A percentile compares a stretch with the other conserved stretches of the same genome.
These are phyloP conservation scores for Ageneiosus marmoratus DNA, from an alignment of 2,113 vertebrate species.

Conservation along the genomic window DNA sequence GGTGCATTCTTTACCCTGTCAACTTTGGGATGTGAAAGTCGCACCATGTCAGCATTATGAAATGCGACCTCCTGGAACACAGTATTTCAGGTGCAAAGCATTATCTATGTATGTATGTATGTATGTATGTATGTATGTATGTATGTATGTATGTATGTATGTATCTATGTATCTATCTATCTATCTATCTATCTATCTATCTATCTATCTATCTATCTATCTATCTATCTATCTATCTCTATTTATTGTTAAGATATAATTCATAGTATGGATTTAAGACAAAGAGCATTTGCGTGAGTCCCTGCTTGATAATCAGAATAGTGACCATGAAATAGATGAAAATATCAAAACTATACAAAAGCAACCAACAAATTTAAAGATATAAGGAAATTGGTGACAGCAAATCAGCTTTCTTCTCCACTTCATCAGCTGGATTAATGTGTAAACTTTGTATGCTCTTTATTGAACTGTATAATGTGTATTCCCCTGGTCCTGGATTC, in stretches of 20 bases:
- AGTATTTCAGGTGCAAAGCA: not conserved
- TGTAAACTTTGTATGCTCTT: not conserved
- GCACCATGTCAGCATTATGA: conserved; percentile 29
- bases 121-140: no score
- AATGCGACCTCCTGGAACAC: conserved; percentile 9
- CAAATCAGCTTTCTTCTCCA: not conserved
- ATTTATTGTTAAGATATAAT: not conserved
- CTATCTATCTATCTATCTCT: no score
- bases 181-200: no score
- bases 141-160: no score
- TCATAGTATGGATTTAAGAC: not conserved
- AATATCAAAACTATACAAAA: not conserved
- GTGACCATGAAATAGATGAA: not conserved
- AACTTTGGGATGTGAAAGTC: conserved; percentile 25
- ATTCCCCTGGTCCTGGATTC: not conserved
- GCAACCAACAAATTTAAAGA: not conserved
- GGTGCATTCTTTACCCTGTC: conserved; percentile 55
- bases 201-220: no score
- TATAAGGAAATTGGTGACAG: not conserved
- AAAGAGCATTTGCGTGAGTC: no score
- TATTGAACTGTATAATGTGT: not conserved
- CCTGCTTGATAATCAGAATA: not conserved
- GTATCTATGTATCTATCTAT: no score
- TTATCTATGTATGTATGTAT: not conserved
- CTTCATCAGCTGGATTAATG: not conserved